These are phyloP conservation scores for Cynopterus brachyotis DNA, from an alignment of 2,113 vertebrate genomes.

Conservation along the genomic window DNA sequence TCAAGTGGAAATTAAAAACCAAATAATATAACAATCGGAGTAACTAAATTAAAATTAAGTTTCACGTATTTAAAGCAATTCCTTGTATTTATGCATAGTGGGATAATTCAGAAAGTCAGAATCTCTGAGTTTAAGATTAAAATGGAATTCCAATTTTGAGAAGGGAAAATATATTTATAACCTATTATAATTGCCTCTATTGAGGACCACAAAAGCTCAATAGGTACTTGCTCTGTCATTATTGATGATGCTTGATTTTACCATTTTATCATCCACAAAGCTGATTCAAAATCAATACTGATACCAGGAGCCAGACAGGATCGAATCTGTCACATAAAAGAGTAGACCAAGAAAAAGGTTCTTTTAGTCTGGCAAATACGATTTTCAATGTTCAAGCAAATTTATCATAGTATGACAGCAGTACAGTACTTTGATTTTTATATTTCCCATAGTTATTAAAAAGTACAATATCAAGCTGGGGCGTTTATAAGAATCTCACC, in stretches of 20 bases:
- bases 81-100: not conserved
- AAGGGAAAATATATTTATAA: not conserved
- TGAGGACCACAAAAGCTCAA: not conserved
- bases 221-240: no score
- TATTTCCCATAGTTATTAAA: not conserved
- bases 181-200: not conserved
- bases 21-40: not conserved
- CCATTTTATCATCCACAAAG: not conserved
- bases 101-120: not conserved
- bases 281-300: not conserved
- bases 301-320: not conserved
- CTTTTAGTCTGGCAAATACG: not conserved
- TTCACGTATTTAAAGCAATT: not conserved
- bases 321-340: not conserved
- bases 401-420: not conserved
- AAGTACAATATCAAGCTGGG: not conserved
- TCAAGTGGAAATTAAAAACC: not conserved
- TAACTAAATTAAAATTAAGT: not conserved
- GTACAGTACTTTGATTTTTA: not conserved
- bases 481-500: not conserved
- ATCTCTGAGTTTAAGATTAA: not conserved
- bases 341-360: not conserved
- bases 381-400: not conserved
- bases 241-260: not conserved
- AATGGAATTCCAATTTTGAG: not conserved